phyloP scores from a whole-genome alignment of 1,140 invertebrate species.

The Maconellicoccus hirsutus region DNA sequence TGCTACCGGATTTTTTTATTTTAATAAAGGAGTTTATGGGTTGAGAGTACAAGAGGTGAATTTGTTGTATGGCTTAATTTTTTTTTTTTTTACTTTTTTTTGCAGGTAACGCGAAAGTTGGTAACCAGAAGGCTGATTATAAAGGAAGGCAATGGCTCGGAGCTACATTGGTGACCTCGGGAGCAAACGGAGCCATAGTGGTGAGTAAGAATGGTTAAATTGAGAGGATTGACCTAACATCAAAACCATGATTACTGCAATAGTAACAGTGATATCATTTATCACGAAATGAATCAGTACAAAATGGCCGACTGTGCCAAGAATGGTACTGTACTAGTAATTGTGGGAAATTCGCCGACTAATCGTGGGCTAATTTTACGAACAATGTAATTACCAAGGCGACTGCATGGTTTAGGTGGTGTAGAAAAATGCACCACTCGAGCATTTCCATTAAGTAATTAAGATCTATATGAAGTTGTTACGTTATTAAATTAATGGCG shows the following conservation, averaged over 20 bases:
- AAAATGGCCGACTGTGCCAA: too few relatives aligned
- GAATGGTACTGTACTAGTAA: not conserved
- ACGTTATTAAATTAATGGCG: constrained; percentile 17
- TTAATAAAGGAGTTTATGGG: too few relatives aligned
- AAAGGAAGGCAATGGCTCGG: not conserved
- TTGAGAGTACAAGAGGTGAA: too few relatives aligned
- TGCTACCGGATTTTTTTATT: too few relatives aligned
- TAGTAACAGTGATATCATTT: too few relatives aligned
- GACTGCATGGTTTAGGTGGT: too few relatives aligned
- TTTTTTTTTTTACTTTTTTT: not conserved
- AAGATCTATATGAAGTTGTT: constrained; percentile 15
- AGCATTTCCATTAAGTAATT: constrained; percentile 1
- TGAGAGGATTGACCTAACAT: too few relatives aligned
- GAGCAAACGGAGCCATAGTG: not conserved
- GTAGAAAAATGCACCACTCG: not conserved
- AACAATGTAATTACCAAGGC: too few relatives aligned
- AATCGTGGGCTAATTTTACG: not conserved
- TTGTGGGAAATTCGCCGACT: constrained; percentile 1
- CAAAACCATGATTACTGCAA: too few relatives aligned
- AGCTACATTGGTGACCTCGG: not conserved
- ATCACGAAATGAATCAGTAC: too few relatives aligned
- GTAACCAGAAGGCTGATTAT: not conserved
- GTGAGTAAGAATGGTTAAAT: too few relatives aligned
- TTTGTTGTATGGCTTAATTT: too few relatives aligned
- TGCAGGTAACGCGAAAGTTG: not conserved